Base-by-base conservation (phyloP, 2,888 invertebrate genomes). In the Polymixis flavicincta region DNA sequence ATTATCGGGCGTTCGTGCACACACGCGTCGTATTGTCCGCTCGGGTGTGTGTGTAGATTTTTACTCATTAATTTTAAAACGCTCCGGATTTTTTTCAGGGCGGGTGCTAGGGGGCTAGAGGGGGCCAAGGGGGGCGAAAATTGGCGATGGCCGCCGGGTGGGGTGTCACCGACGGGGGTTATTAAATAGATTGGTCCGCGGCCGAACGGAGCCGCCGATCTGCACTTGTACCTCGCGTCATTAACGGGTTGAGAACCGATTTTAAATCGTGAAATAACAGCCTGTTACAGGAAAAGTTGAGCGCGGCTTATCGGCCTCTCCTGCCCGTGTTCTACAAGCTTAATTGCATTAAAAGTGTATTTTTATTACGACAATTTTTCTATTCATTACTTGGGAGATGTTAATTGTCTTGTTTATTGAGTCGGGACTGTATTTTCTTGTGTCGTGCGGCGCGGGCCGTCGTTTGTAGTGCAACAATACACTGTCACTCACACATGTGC, bases 11-110 rank as follows among this genome's bases (percentile, higher is more conserved):
- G 92, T 88, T 89, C 91, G 88, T 90, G 89, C 94, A 94, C 95
- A 94, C 94, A 92, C 92, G 84, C 88, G 90, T 88, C 89, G 84
- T 91, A 93, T 93, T 93, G 95, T 94, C 91, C 93, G 92, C 90
- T 91, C 92, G 90, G 90, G 91, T 95, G 96, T 96, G 95, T 96
- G 96, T 96, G 96, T 96, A 94, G 93, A 96, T 96, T 96, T 96
- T 96, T 96, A 96, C 96, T 96, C 96, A 96, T 96, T 96, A 96
- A 96, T 96, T 96, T 96, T 96, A 96, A 96, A 96, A 96, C 96
- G 96, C 96, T 96, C 95, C 92, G 96, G 96, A 96, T 96, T 96
- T 96, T 96, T 96, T 96, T 95, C 96, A 95, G 96, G 95, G 96
- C 94, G 96, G 96, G 95, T 94, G 95, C 94, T 93, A 93, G 94